A percentile compares a stretch with the other conserved stretches of the same genome.
Evolutionary conservation across 2,797 vertebrate genomes (phyloP).

Genomic region (Threskiornis aethiopicus): DNA sequence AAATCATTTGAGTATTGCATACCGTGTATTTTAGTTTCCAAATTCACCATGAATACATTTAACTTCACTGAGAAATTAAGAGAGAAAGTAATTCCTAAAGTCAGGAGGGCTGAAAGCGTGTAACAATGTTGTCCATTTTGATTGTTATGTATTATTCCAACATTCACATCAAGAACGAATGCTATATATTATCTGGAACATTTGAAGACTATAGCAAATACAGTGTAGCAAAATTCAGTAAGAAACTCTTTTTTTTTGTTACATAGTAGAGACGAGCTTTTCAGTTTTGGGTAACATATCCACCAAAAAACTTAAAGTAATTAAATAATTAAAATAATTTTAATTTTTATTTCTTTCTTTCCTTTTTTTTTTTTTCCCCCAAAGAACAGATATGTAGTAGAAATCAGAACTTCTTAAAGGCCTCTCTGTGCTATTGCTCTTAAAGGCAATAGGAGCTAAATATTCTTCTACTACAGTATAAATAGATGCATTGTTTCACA

Average conservation of each 20-base stretch:
- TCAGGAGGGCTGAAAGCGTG: rapidly evolving
- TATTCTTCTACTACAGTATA: neutral
- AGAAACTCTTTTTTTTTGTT: neutral
- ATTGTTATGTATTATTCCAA: neutral
- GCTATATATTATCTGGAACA: neutral
- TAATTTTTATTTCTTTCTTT: no score
- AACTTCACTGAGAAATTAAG: neutral
- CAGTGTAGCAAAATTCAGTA: neutral
- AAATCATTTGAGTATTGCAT: neutral
- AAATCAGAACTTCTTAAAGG: neutral
- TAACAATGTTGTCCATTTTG: neutral
- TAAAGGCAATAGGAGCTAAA: neutral
- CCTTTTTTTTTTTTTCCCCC: neutral
- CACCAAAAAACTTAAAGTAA: neutral
- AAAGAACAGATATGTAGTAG: neutral
- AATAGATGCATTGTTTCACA: neutral
- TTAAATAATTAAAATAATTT: no score
- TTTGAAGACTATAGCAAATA: neutral
- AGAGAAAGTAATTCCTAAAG: neutral
- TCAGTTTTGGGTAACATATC: neutral
- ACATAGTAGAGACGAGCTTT: neutral
- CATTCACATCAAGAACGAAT: neutral
- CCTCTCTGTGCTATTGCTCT: neutral
- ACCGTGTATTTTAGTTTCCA: neutral
- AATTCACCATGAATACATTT: neutral